Base-by-base conservation (phyloP, 2,797 vertebrate species). In the Decapterus maruadsi region DNA sequence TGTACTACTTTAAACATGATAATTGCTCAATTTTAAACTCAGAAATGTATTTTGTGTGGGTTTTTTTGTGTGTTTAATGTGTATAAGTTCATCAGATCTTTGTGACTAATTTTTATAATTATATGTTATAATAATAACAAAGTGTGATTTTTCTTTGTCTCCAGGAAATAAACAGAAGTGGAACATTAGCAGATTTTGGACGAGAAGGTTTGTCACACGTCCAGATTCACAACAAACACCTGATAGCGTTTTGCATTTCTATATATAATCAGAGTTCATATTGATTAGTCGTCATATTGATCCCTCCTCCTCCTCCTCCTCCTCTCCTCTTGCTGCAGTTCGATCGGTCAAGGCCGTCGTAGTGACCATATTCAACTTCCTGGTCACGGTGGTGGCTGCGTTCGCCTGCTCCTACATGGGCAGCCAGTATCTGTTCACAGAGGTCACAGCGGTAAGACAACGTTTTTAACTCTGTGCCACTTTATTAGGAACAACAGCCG, bases 361-460 rank as follows among this genome's bases (percentile, higher is more conserved):
- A 56, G 83, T 99, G 84, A 97, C 97, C 6, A 42, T 99, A 14
- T 95, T 99, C 87, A 99, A 99, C 94, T 99, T 97, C 95, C 86
- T 99, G 45, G 94, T 99, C 85, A 99, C 98, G 0, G 93, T 99
- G 83, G 94, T 70, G 6, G 96, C 98, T n/a, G 85, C 97, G 0
- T 99, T 99, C 1, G 95, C 95, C 63, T 99, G 98, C 81, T 96
- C 97, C 0, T 99, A 97, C 86, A 95, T 99, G 72, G 98, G 97
- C 83, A 99, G 97, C 89, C 98, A 99, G 90, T 99, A 98, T 65
- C 0, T 99, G 86, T 99, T 99, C 51, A 92, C 93, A 0, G 98
- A 99, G 86, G 96, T 92, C 0, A 67, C 97, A 0, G 90, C 97
- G 80, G 98, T 99, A 91, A 96, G 97, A 67, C 4, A 45, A 29